Evolutionary conservation across 2,113 vertebrate species (phyloP).

Genomic region (Parotia lawesii): DNA sequence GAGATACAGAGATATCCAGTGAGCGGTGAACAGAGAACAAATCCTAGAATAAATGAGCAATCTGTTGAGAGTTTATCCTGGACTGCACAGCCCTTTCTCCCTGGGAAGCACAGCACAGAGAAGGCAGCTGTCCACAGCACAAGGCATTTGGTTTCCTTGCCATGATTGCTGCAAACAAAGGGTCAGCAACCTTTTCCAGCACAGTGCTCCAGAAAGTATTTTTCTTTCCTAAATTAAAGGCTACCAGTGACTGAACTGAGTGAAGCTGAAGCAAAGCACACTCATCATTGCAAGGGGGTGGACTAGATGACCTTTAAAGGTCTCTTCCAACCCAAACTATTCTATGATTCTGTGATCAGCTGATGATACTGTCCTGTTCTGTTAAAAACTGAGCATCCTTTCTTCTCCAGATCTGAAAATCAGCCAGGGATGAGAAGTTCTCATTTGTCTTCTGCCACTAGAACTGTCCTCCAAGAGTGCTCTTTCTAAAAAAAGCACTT

Average conservation of each 20-base stretch:
- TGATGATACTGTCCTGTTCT: background rate
- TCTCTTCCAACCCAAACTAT: background rate
- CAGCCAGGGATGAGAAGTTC: background rate
- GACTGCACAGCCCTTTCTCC: background rate
- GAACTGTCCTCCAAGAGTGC: background rate
- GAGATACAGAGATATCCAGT: background rate
- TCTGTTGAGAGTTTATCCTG: background rate
- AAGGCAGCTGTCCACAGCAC: background rate
- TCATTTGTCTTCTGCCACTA: background rate
- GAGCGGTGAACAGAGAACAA: fast-evolving
- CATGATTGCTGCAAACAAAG: background rate
- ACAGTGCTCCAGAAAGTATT: background rate
- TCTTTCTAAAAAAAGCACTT: background rate
- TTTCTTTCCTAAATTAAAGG: background rate
- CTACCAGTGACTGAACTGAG: background rate
- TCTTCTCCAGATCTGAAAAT: background rate
- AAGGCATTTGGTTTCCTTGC: background rate
- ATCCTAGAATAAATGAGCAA: background rate
- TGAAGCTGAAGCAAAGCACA: background rate
- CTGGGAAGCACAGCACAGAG: background rate
- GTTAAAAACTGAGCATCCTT: background rate
- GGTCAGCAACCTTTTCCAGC: background rate
- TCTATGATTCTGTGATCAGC: background rate
- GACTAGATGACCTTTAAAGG: background rate
- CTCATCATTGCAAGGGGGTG: background rate